Percentiles rank a stretch among this genome's conserved stretches.
phyloP scores from a whole-genome alignment of 1,140 invertebrate genomes.

The Pseudachorutes palmiensis region DNA sequence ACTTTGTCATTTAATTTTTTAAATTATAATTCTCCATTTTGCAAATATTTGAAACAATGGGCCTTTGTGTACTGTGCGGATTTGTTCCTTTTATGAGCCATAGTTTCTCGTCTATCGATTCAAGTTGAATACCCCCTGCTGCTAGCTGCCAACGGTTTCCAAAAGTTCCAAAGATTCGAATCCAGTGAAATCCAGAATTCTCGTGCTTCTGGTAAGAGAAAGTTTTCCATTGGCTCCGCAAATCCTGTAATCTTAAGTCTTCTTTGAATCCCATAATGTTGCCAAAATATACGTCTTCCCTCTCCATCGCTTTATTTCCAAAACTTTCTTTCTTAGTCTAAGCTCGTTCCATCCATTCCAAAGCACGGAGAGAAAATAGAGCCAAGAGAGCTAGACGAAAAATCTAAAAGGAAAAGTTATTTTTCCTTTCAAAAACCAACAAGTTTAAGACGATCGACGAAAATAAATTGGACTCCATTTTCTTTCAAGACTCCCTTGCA shows the following conservation, averaged over 20 bases:
- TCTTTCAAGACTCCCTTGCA: neutral
- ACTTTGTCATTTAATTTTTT: too few species aligned
- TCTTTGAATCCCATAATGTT: neutral
- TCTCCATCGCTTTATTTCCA: neutral
- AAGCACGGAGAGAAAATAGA: constrained; percentile 7
- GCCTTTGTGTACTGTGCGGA: too few species aligned
- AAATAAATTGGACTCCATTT: constrained; percentile 4
- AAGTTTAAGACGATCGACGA: constrained; percentile 10
- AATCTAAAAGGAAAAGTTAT: neutral
- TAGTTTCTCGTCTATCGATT: too few species aligned
- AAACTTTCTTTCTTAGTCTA: neutral
- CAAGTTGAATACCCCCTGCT: too few species aligned
- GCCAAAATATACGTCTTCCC: neutral
- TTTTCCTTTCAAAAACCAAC: constrained; percentile 10
- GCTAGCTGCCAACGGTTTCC: too few species aligned
- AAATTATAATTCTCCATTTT: too few species aligned
- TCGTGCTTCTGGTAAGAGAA: neutral
- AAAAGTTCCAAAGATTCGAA: neutral
- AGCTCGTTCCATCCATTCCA: neutral
- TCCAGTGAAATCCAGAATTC: neutral
- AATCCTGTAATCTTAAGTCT: constrained; percentile 2
- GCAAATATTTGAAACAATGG: too few species aligned
- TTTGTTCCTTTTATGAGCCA: too few species aligned
- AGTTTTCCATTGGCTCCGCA: neutral
- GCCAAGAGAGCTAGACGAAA: neutral